A percentile compares a stretch with the other conserved stretches of the same genome.
Evolutionary conservation across 2,113 vertebrate species (phyloP).

Genomic region (Hassar affinis): DNA sequence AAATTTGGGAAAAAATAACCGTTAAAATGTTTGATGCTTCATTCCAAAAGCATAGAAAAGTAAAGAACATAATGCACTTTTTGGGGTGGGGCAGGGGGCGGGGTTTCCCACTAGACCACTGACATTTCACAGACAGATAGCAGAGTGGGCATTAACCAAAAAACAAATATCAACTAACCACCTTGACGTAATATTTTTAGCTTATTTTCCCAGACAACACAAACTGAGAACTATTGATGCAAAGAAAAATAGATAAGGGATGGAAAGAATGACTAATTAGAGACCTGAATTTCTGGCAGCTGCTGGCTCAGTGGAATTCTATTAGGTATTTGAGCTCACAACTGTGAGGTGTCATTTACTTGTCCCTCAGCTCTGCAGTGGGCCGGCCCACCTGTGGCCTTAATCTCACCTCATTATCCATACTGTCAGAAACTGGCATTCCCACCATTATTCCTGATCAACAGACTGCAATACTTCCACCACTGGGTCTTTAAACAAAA

Average conservation of each 20-base stretch:
- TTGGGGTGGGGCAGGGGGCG: neutral
- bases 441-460: neutral
- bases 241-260: constrained; percentile 15
- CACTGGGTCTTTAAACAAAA: neutral
- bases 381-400: neutral
- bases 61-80: neutral
- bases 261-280: neutral
- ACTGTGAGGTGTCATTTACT: constrained; percentile 33
- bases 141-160: neutral
- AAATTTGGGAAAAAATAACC: neutral
- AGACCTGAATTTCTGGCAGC: constrained; percentile 50
- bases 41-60: neutral
- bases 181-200: neutral
- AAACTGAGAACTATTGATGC: neutral
- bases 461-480: neutral
- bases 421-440: neutral
- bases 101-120: neutral
- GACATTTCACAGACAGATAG: neutral
- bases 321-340: constrained; percentile 17
- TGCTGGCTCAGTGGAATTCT: constrained; percentile 39
- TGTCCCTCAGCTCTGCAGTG: constrained; percentile 16
- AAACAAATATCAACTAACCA: neutral
- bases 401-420: constrained; percentile 36
- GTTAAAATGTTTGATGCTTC: neutral
- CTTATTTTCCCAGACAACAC: neutral